Conservation (phyloP, 2,888 invertebrate species). For the Leptinotarsa peninsularis region DNA sequence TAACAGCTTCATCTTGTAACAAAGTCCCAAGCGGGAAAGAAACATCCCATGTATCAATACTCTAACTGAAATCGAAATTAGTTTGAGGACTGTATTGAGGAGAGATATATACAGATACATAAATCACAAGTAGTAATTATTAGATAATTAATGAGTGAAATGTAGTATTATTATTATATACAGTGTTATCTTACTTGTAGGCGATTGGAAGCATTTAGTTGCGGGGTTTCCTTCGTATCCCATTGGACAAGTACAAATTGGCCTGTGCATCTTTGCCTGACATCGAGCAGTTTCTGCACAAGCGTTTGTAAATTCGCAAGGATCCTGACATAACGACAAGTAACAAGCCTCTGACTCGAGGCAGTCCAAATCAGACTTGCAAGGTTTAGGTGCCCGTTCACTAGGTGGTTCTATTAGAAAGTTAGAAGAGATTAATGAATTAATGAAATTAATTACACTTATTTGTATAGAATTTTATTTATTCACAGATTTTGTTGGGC, state of each 20-base stretch:
- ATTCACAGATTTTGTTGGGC: neutral
- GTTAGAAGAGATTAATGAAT: conserved; percentile 52
- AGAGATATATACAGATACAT: no score
- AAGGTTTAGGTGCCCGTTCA: conserved; percentile 80
- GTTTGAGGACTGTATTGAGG: no score
- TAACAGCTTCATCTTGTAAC: no score
- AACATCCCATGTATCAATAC: no score
- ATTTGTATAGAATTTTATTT: neutral
- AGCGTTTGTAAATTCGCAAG: conserved; percentile 83
- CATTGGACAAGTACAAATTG: conserved; percentile 83
- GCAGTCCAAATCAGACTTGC: conserved; percentile 86
- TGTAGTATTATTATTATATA: conserved; percentile 28
- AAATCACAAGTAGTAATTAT: neutral
- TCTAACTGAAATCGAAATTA: no score
- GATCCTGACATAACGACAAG: conserved; percentile 84
- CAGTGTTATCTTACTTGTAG: conserved; percentile 77
- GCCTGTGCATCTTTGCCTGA: conserved; percentile 84
- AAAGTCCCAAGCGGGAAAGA: no score
- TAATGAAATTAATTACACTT: conserved; percentile 36
- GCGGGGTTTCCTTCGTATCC: conserved; percentile 87
- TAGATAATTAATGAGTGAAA: neutral
- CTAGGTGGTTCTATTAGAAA: conserved; percentile 74
- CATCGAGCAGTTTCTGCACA: conserved; percentile 83
- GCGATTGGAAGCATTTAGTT: conserved; percentile 80
- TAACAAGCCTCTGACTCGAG: conserved; percentile 86